phyloP scores from a whole-genome alignment of 2,797 vertebrate genomes.

The Enoplosus armatus region DNA sequence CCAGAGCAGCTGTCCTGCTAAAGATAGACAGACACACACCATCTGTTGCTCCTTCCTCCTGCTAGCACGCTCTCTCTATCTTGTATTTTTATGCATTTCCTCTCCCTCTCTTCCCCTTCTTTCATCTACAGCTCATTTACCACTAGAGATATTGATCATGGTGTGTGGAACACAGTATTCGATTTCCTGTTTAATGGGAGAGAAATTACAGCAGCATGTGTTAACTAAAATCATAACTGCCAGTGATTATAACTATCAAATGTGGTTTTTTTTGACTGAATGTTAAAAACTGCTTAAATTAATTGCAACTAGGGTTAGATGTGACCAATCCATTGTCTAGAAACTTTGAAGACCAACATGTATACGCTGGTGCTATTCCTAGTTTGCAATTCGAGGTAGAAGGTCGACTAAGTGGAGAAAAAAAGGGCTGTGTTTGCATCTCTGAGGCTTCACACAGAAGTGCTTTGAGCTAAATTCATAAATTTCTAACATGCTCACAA shows the following conservation, averaged over 20 bases:
- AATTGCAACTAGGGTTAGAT: neutral
- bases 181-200: slow-evolving; percentile 35
- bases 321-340: neutral
- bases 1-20: slow-evolving; percentile 72
- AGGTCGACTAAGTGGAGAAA: neutral
- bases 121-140: slow-evolving; percentile 23
- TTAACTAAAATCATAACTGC: neutral
- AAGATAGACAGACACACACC: slow-evolving; percentile 66
- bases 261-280: neutral
- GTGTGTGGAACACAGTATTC: slow-evolving; percentile 4
- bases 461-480: neutral
- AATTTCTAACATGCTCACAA: neutral
- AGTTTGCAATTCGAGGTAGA: neutral
- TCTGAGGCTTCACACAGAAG: neutral
- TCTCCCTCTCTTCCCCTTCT: slow-evolving; percentile 32
- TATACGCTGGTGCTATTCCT: neutral
- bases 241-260: neutral
- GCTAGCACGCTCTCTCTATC: slow-evolving; percentile 10
- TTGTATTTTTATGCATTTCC: slow-evolving; percentile 32
- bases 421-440: neutral
- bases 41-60: slow-evolving; percentile 69
- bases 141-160: slow-evolving; percentile 48
- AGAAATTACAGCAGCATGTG: slow-evolving; percentile 6
- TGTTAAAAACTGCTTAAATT: neutral
- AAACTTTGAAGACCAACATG: neutral